Conservation (phyloP, 2,888 invertebrate species). For the Aethes cnicana region DNA sequence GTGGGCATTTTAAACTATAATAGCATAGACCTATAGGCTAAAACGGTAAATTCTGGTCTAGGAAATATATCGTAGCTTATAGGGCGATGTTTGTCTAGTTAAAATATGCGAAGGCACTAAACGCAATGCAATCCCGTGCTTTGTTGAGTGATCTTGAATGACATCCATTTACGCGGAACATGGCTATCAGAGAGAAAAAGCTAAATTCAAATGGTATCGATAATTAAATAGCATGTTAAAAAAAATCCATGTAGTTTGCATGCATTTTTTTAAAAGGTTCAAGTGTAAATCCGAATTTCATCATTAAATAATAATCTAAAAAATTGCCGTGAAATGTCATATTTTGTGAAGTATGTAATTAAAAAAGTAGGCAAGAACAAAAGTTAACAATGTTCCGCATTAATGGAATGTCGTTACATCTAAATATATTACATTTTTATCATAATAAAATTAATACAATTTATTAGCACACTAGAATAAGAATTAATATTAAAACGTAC, state of each 20-base stretch:
- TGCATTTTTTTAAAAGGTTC: no score
- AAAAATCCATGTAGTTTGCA: neutral
- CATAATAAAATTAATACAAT: constrained; percentile 76
- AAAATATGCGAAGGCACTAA: constrained; percentile 25
- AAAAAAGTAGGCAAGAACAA: constrained; percentile 41
- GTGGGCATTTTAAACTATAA: no score
- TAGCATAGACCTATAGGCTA: no score
- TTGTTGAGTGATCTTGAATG: constrained; percentile 74
- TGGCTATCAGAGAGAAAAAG: constrained; percentile 39
- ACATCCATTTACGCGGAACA: constrained; percentile 76
- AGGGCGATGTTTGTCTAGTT: neutral
- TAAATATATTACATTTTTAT: constrained; percentile 77
- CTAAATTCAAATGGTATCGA: no score
- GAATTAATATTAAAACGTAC: constrained; percentile 73
- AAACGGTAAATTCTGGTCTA: no score
- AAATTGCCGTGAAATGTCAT: no score
- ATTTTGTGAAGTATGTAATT: neutral
- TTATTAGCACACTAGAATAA: constrained; percentile 80
- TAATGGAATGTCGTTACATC: constrained; percentile 75
- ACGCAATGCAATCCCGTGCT: constrained; percentile 65
- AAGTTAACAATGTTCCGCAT: constrained; percentile 74
- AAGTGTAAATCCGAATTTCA: no score
- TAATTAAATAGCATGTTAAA: no score
- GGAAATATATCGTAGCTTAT: no score
- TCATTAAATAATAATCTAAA: no score